phyloP scores from a whole-genome alignment of 2,113 vertebrate genomes.

The Corydoras sp. region DNA sequence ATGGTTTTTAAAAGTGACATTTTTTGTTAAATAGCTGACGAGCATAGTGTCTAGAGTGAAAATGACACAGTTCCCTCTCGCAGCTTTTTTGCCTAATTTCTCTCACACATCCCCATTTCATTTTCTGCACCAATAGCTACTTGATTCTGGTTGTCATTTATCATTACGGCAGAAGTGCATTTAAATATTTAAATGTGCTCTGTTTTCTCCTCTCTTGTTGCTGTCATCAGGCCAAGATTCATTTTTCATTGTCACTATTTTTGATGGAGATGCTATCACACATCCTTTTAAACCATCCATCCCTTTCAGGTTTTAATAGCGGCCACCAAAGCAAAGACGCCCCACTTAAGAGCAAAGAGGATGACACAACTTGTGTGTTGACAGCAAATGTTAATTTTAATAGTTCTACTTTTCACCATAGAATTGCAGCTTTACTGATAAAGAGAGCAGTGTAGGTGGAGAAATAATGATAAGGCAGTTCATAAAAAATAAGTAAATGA shows the following conservation, averaged over 20 bases:
- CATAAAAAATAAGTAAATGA: too few species aligned
- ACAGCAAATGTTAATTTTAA: constrained; percentile 73
- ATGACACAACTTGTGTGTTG: constrained; percentile 64
- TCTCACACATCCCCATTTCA: constrained; percentile 63
- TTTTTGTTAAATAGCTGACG: constrained; percentile 36
- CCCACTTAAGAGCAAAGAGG: constrained; percentile 60
- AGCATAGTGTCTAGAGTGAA: constrained; percentile 44
- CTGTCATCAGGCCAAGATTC: constrained; percentile 63
- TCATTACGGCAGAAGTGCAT: constrained; percentile 65
- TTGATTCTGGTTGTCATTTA: constrained; percentile 74
- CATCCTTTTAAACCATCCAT: constrained; percentile 64
- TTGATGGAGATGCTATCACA: constrained; percentile 69
- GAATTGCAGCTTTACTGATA: constrained; percentile 58
- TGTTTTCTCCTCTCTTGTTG: constrained; percentile 55
- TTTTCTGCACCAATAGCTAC: constrained; percentile 75
- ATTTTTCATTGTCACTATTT: constrained; percentile 69
- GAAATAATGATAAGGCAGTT: neutral
- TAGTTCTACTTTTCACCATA: constrained; percentile 57
- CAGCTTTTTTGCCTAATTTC: constrained; percentile 40
- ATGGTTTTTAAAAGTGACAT: constrained; percentile 37
- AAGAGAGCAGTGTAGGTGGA: constrained; percentile 53
- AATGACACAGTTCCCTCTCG: constrained; percentile 40
- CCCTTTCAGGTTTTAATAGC: constrained; percentile 73
- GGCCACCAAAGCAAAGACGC: constrained; percentile 48
- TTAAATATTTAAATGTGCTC: constrained; percentile 73